Evolutionary conservation across 1,140 invertebrate genomes (phyloP).

Genomic region (Leptoteleia sp.): DNA sequence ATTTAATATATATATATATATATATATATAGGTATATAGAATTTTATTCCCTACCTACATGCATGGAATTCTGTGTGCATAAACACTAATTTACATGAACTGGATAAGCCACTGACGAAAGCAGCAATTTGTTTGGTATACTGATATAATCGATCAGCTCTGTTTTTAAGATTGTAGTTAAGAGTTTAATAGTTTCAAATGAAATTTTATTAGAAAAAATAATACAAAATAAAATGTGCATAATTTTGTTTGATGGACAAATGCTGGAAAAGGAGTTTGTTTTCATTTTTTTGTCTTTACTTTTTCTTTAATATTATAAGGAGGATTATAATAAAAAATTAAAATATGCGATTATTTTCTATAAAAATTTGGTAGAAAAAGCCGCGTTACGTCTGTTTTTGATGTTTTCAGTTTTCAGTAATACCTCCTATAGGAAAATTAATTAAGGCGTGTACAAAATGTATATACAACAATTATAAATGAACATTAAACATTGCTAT

Average conservation of each 20-base stretch:
- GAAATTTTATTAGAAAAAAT: constrained; percentile 1
- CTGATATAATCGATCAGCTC: too few relatives aligned
- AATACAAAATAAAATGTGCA: constrained; percentile 14
- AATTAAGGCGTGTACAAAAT: constrained; percentile 35
- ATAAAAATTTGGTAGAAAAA: constrained; percentile 58
- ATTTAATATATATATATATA: too few relatives aligned
- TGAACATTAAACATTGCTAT: constrained; percentile 14
- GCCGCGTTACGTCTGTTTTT: constrained; percentile 11
- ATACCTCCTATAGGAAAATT: constrained; percentile 5
- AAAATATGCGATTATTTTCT: constrained; percentile 13
- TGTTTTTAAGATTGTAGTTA: too few relatives aligned
- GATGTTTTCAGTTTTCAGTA: constrained; percentile 12
- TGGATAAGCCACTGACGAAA: constrained; percentile 67
- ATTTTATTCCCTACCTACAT: too few relatives aligned
- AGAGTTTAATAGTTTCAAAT: too few relatives aligned
- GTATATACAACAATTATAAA: constrained; percentile 53
- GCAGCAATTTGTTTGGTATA: too few relatives aligned
- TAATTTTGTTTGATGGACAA: constrained; percentile 29
- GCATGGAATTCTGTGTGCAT: too few relatives aligned
- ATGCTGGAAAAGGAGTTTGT: constrained; percentile 47
- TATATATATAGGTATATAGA: too few relatives aligned
- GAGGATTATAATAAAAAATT: too few relatives aligned
- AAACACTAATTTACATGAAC: too few relatives aligned
- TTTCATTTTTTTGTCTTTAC: too few relatives aligned
- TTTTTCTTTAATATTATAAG: too few relatives aligned